These are phyloP conservation scores for Pachydiplax longipennis DNA, from an alignment of 2,888 invertebrate genomes.

Conservation along the genomic window DNA sequence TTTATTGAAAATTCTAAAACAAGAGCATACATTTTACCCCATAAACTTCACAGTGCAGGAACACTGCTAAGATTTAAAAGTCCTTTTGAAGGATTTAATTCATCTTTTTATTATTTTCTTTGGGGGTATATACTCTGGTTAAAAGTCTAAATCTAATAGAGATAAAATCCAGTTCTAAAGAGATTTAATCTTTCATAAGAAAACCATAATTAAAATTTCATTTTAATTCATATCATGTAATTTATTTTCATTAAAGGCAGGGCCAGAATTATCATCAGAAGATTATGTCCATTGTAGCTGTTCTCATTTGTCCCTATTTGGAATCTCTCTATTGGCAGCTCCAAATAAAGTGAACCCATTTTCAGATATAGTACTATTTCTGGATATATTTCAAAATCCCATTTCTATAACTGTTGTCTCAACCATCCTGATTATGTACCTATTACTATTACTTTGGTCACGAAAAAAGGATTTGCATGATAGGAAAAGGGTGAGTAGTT, in stretches of 20 bases:
- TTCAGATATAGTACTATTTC: slow-evolving; percentile 3
- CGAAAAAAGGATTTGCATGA: neutral
- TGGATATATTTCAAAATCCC: neutral
- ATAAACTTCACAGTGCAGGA: too few relatives aligned
- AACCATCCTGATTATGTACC: neutral
- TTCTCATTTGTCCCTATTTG: neutral
- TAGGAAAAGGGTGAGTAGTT: neutral
- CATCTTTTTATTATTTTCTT: too few relatives aligned
- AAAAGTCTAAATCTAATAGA: too few relatives aligned
- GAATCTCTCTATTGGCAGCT: neutral
- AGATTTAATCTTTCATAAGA: too few relatives aligned
- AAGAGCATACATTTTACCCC: too few relatives aligned
- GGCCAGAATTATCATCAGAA: neutral
- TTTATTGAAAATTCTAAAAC: too few relatives aligned
- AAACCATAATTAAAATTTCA: too few relatives aligned
- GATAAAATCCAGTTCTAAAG: too few relatives aligned
- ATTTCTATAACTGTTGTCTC: neutral
- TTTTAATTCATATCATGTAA: neutral
- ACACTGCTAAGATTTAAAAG: too few relatives aligned
- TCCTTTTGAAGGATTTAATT: too few relatives aligned
- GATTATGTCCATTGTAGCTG: neutral
- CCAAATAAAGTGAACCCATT: slow-evolving; percentile 8
- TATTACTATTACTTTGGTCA: neutral
- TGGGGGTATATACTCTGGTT: too few relatives aligned
- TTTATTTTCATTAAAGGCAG: neutral